Base-by-base conservation (phyloP, 2,113 vertebrate species). In the Eidolon helvum region DNA sequence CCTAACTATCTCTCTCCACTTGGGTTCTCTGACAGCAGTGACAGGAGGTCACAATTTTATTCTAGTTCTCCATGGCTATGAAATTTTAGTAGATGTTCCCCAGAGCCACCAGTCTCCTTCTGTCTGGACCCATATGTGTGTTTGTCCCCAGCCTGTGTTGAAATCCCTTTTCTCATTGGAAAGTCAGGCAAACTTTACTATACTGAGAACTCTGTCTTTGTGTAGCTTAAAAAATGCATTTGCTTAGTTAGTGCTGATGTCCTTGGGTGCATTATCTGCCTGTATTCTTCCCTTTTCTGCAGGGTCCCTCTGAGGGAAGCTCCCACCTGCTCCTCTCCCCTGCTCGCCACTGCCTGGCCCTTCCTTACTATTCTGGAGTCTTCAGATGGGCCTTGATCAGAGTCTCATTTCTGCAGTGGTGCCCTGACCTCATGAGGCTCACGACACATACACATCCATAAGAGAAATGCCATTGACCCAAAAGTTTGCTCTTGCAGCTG, bases 361-460 rank as follows among this genome's bases (percentile, higher is more conserved):
- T 69, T 10, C 19, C 24, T 12, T 0, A 30, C 19, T 19, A 7
- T 45, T 28, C n/a, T 79, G 72, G 26, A 35, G 48, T 30, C 82
- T 94, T 57, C 26, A 28, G 22, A 35, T 38, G 12, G 59, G 74
- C 74, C 57, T 66, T 74, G 65, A 50, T 35, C 38, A 14, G 15
- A 79, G 38, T 53, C 53, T 84, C n/a, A 1, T 15, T 16, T 72
- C 40, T 15, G 65, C 28, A 4, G 5, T 0, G 1, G 4, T 2
- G 30, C 48, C 55, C 21, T 14, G 30, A 24, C 5, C 38, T 7
- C 0, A 0, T 2, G 30, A 63, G 4, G 33, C 21, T 9, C 33
- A 21, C 1, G 0, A 15, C 77, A 59, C 30, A 35, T 22, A 4
- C 2, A 24, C 2, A 0, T 35, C 33, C 15, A 1, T 72, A 3